Conservation (phyloP, 2,113 vertebrate genomes). For the Megaptera novaeangliae region DNA sequence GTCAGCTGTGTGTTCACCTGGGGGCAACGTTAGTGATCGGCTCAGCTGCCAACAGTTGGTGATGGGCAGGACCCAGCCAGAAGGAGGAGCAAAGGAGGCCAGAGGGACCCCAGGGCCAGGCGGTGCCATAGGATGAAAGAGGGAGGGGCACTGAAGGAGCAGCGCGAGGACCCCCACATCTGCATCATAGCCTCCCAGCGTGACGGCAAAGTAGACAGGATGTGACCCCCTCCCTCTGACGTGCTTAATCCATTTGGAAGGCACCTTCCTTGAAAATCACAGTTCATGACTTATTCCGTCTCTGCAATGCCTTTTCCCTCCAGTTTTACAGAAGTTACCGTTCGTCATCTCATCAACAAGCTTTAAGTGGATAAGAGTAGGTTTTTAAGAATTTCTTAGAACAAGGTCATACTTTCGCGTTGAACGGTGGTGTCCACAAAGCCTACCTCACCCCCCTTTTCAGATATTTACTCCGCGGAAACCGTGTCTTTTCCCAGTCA, state of each 20-base stretch:
- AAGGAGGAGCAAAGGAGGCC: neutral
- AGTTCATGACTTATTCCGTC: neutral
- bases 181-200: accelerated
- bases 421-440: neutral
- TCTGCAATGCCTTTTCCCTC: neutral
- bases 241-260: neutral
- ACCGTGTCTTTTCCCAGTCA: neutral
- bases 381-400: neutral
- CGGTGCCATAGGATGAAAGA: neutral
- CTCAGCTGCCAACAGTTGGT: neutral
- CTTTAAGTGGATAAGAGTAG: neutral
- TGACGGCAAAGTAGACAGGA: neutral
- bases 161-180: accelerated
- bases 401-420: neutral
- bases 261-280: neutral
- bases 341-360: neutral
- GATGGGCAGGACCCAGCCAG: neutral
- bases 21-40: neutral
- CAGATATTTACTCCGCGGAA: neutral
- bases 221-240: accelerated
- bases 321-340: neutral
- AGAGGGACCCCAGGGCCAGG: neutral
- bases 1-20: neutral
- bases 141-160: accelerated
- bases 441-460: neutral